Base-by-base conservation (phyloP, 2,797 vertebrate species). In the Glossophaga mutica region DNA sequence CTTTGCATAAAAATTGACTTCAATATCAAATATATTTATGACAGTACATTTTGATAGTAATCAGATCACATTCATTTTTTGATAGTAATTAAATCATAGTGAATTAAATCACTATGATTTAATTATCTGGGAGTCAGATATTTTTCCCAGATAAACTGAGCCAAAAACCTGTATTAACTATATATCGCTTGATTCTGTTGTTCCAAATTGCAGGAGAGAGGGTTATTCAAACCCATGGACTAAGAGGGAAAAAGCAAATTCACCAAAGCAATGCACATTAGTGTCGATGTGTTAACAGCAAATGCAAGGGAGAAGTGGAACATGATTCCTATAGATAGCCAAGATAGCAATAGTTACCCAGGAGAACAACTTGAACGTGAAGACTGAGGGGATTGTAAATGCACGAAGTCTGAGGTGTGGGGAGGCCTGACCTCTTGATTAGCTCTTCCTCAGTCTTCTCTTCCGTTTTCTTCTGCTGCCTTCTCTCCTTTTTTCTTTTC, bases 1-100 rank as follows among this genome's bases (percentile, higher is more conserved):
- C 62, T 94, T 91, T 89, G 67, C 88, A 73, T 57, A 89, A 78
- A 94, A 81, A 77, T 73, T 21, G 91, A 83, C 39, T 67, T 32
- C 32, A 76, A 67, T 29, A 76, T 9, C 68, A 83, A 83, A 81
- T 68, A 88, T 65, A 39, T 76, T 79, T 44, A 89, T 52, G 59
- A 70, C 5, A 83, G 34, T 84, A 67, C 26, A 48, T 82, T 77
- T 95, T 52, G 48, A 78, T 16, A 85, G 46, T 19, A 82, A 70
- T 37, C 34, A 77, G 18, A 65, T 62, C 29, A 39, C 26, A 87
- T 68, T 39, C 37, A 65, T 62, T 39, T 79, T 83, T 92, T 82
- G 19, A 59, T 21, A 82, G 22, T 50, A 83, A 83, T 39, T 71
- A 78, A 87, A 71, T 48, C 14, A 78, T 42, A 91, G 10, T 57